Evolutionary conservation across 2,888 invertebrate genomes (phyloP).

Genomic region (Subacronicta megacephala): DNA sequence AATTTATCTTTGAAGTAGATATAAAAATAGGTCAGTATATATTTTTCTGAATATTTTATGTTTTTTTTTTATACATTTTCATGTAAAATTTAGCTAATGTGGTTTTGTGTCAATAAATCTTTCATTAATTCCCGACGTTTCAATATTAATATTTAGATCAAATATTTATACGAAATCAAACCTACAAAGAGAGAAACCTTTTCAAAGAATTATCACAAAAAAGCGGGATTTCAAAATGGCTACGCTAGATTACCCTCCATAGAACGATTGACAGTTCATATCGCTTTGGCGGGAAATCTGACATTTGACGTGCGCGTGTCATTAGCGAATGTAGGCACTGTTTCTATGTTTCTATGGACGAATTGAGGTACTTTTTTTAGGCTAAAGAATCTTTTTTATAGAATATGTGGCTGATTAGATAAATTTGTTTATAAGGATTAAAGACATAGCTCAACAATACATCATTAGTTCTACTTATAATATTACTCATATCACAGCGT

Average conservation of each 20-base stretch:
- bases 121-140: too few species aligned
- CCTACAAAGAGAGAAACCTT: neutral
- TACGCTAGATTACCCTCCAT: slow-evolving; percentile 49
- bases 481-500: too few species aligned
- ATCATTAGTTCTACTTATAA: too few species aligned
- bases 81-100: too few species aligned
- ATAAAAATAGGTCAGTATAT: too few species aligned
- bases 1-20: too few species aligned
- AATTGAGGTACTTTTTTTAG: slow-evolving; percentile 9
- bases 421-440: too few species aligned
- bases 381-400: neutral
- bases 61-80: too few species aligned
- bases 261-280: slow-evolving; percentile 60
- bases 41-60: too few species aligned
- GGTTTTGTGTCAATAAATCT: too few species aligned
- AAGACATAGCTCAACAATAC: too few species aligned
- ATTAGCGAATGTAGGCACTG: slow-evolving; percentile 48
- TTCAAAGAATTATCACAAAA: slow-evolving; percentile 3
- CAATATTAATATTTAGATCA: too few species aligned
- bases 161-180: neutral
- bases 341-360: slow-evolving; percentile 6
- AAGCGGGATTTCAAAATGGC: slow-evolving; percentile 29
- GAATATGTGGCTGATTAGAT: neutral
- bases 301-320: slow-evolving; percentile 69
- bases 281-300: slow-evolving; percentile 67